Evolutionary conservation across 2,113 vertebrate species (phyloP), one percentile per base, ranked within the genome.

Genomic region (Callocephalon fimbriatum): DNA sequence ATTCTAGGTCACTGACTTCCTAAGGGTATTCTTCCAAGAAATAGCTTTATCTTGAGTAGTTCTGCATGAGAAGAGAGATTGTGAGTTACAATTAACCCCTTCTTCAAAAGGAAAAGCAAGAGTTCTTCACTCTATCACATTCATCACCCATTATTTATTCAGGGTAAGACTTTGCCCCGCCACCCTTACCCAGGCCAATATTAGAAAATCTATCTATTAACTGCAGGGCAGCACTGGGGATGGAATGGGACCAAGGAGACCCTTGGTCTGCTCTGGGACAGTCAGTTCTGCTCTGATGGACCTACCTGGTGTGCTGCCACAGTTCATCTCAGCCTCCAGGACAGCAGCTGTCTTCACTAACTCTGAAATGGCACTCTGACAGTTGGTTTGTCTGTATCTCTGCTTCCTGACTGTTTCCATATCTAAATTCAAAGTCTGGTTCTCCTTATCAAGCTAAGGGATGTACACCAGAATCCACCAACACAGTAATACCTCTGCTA

Each of bases 21-120:
- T 96, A 86, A 88, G 96, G 95, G 92, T 90, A 95, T 96, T 96
- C 93, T 96, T 86, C 96, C 90, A 96, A 97, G 96, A 97, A 96
- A 90, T 17, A 88, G 85, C 88, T 96, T 94, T 89, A 92, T 90
- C 92, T 93, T 73, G 78, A 90, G 88, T 21, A 88, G 62, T 27
- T 86, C 92, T 77, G 86, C 63, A 92, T 88, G 68, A 91, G 9
- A 44, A 87, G 61, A 86, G 19, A 90, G 63, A 56, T 58, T 13
- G 16, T 12, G 67, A 88, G 67, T 51, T 88, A 67, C 12, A 63
- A 47, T 93, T 94, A 97, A 93, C 94, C 75, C 79, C 47, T 95
- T 95, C 62, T 22, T 92, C 74, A 62, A 81, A 88, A 92, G 47
- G 23, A 71, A 80, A 83, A 50, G 45, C 40, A 68, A 42, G n/a